Conservation (phyloP, 2,888 invertebrate genomes). For the Elysia crispata region DNA sequence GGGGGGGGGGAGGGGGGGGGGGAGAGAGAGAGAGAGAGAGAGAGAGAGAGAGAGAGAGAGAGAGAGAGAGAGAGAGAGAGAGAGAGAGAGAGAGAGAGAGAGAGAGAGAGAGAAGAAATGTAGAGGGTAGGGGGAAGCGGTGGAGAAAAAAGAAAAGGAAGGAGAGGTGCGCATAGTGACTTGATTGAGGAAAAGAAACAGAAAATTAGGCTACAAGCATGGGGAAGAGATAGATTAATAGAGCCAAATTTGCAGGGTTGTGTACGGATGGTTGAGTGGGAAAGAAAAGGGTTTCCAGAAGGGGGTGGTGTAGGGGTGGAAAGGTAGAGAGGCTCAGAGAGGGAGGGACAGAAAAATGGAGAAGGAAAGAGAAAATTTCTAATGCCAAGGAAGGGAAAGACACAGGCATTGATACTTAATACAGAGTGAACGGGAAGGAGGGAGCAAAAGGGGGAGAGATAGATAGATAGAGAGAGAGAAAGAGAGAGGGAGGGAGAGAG, state of each 20-base stretch:
- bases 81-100: not conserved
- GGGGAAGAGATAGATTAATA: too few species aligned
- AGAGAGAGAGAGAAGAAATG: not conserved
- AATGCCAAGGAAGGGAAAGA: not conserved
- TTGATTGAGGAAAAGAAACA: too few species aligned
- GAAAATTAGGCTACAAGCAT: too few species aligned
- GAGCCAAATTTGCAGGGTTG: too few species aligned
- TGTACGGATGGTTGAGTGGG: too few species aligned
- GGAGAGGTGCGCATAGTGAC: too few species aligned
- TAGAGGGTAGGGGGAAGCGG: slow-evolving; percentile 1
- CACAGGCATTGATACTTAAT: not conserved
- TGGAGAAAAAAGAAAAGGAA: too few species aligned
- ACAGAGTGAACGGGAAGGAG: too few species aligned
- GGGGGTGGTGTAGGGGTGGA: too few species aligned
- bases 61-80: not conserved
- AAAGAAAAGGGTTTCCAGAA: too few species aligned
- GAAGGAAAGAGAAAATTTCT: not conserved
- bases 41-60: not conserved
- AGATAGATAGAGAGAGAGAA: slow-evolving; percentile 25
- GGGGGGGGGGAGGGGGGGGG: not conserved
- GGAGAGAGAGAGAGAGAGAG: not conserved
- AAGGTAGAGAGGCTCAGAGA: not conserved
- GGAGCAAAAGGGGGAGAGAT: not conserved
- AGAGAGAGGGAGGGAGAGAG: not conserved
- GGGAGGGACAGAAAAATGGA: slow-evolving; percentile 3